Conservation (phyloP, 2,888 invertebrate species). For the Acholoe squamosa region DNA sequence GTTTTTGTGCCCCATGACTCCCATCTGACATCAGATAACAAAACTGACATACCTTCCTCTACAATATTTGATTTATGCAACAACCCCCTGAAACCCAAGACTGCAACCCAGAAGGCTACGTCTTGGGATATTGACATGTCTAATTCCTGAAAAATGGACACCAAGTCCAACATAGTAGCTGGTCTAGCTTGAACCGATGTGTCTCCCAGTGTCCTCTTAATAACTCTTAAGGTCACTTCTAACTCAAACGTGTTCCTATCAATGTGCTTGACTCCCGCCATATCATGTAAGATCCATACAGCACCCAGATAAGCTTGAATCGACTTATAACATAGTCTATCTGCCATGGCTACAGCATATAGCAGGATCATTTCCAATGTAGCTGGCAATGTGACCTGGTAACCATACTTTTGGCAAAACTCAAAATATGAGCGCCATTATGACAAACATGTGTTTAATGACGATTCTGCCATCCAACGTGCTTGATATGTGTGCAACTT, state of each 20-base stretch:
- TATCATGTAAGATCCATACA: background rate
- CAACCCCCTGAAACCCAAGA: background rate
- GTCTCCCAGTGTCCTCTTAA: background rate
- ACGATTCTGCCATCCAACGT: background rate
- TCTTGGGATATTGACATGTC: background rate
- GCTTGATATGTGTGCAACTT: background rate
- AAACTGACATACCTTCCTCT: background rate
- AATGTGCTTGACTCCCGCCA: background rate
- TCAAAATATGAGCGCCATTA: background rate
- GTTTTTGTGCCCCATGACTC: background rate
- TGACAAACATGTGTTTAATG: background rate
- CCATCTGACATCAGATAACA: too few relatives aligned
- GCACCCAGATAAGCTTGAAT: background rate
- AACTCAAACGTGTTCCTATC: too few relatives aligned
- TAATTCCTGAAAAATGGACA: background rate
- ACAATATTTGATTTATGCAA: background rate
- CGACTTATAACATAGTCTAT: background rate
- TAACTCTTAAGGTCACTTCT: background rate
- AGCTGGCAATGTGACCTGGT: background rate
- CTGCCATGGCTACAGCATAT: background rate
- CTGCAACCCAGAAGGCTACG: background rate
- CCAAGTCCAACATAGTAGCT: background rate
- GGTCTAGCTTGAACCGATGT: background rate
- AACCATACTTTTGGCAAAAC: background rate
- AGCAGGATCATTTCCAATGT: background rate